A percentile compares a stretch with the other conserved stretches of the same genome.
Evolutionary conservation across 2,113 vertebrate genomes (phyloP).

Genomic region (Myanophis thanlyinensis): DNA sequence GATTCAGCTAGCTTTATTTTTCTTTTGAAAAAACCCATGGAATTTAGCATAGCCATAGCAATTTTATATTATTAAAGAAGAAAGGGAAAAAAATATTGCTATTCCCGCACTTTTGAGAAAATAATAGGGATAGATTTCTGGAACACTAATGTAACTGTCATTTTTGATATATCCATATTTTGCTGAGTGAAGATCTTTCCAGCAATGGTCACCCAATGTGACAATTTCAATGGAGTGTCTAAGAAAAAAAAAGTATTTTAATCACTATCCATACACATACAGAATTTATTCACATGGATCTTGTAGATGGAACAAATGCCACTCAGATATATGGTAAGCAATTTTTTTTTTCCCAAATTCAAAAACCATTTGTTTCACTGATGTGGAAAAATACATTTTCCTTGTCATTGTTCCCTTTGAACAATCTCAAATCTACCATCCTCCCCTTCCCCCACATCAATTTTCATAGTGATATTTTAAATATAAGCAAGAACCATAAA

Average conservation of each 20-base stretch:
- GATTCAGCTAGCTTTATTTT: neutral
- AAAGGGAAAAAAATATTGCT: neutral
- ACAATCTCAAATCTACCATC: neutral
- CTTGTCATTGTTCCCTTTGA: neutral
- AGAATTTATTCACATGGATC: conserved; percentile 4
- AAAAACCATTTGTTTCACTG: neutral
- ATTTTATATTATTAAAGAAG: conserved; percentile 19
- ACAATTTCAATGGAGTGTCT: conserved; percentile 10
- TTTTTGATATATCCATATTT: conserved; percentile 26
- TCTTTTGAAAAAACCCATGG: neutral
- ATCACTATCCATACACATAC: neutral
- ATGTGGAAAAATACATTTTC: conserved; percentile 2
- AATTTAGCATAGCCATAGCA: conserved; percentile 4
- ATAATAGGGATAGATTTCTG: neutral
- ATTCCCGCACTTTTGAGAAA: conserved; percentile 13
- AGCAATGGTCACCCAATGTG: neutral
- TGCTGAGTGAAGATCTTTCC: conserved; percentile 7
- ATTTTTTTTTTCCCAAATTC: neutral
- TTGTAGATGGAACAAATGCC: neutral
- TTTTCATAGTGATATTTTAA: neutral
- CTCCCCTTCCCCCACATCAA: neutral
- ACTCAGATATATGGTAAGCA: conserved; percentile 14
- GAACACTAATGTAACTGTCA: neutral
- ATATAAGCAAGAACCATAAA: neutral
- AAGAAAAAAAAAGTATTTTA: neutral